These are phyloP conservation scores for Psix sp. DNA, from an alignment of 1,140 invertebrate species.

Conservation along the genomic window DNA sequence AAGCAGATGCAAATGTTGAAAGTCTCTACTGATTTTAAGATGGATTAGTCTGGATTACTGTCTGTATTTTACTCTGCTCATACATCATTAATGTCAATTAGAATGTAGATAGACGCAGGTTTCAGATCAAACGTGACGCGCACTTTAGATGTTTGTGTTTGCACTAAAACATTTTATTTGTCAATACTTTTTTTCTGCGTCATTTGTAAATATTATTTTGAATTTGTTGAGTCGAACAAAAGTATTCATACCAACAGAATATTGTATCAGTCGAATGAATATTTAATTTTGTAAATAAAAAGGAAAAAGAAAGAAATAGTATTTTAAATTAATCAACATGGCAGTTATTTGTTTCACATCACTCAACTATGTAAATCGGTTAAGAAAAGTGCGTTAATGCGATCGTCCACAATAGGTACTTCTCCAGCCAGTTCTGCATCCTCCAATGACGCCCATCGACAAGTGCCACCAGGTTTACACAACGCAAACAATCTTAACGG, in stretches of 20 bases:
- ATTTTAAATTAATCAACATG: too few relatives aligned
- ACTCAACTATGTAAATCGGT: conserved; percentile 63
- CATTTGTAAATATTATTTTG: conserved; percentile 6
- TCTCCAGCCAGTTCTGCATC: conserved; percentile 71
- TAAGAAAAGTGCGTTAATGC: conserved; percentile 66
- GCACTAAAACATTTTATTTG: conserved; percentile 19
- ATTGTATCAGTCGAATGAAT: too few relatives aligned
- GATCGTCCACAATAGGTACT: conserved; percentile 71
- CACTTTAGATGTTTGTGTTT: conserved; percentile 41
- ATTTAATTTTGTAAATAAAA: too few relatives aligned
- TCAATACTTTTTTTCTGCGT: neutral
- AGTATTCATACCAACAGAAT: too few relatives aligned
- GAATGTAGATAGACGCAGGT: conserved; percentile 38
- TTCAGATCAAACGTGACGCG: conserved; percentile 21
- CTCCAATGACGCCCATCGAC: conserved; percentile 66
- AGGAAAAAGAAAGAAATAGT: too few relatives aligned
- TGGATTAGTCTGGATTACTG: conserved; percentile 49
- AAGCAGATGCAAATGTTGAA: conserved; percentile 44
- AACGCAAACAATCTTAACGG: conserved; percentile 62
- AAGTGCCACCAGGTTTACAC: conserved; percentile 68
- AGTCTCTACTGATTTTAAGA: conserved; percentile 61
- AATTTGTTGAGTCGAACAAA: too few relatives aligned
- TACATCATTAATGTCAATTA: conserved; percentile 40
- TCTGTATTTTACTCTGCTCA: conserved; percentile 43
- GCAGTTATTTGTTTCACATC: too few relatives aligned